Conservation (phyloP, 1,140 invertebrate genomes). For the Agrilus planipennis region DNA sequence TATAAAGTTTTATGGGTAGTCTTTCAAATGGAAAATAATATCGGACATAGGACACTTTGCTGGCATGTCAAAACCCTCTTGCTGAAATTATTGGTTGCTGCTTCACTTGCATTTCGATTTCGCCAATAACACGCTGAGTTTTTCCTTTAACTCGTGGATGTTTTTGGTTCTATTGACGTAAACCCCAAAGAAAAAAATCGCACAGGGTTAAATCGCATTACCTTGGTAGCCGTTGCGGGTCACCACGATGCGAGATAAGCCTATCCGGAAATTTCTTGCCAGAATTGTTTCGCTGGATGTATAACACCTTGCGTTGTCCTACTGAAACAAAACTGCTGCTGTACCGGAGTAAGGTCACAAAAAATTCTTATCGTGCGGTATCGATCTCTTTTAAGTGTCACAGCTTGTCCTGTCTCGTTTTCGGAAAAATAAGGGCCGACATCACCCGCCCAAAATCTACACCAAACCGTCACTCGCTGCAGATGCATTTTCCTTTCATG, state of each 20-base stretch:
- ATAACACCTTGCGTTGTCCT: not conserved
- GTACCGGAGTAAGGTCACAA: not conserved
- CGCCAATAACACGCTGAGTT: not conserved
- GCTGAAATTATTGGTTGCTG: no score
- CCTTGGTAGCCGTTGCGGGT: not conserved
- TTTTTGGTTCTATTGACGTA: slow-evolving; percentile 2
- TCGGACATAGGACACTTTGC: not conserved
- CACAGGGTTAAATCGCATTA: not conserved
- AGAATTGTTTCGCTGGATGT: not conserved
- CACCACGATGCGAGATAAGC: slow-evolving; percentile 1
- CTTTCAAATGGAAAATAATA: slow-evolving; percentile 1
- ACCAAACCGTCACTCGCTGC: not conserved
- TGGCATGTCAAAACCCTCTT: not conserved
- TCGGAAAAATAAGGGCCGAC: not conserved
- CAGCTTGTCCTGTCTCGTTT: not conserved
- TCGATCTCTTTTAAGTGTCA: not conserved
- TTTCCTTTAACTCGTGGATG: not conserved
- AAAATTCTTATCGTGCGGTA: slow-evolving; percentile 2
- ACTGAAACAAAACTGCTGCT: not conserved
- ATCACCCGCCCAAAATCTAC: not conserved
- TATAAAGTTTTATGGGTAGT: no score
- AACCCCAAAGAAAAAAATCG: not conserved
- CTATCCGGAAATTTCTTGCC: not conserved
- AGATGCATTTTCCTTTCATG: slow-evolving; percentile 3
- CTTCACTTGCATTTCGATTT: slow-evolving; percentile 1